Percentiles rank a stretch among this genome's conserved stretches.
These are phyloP conservation scores for Mus caroli DNA, from an alignment of 2,797 vertebrate genomes.

Conservation along the genomic window DNA sequence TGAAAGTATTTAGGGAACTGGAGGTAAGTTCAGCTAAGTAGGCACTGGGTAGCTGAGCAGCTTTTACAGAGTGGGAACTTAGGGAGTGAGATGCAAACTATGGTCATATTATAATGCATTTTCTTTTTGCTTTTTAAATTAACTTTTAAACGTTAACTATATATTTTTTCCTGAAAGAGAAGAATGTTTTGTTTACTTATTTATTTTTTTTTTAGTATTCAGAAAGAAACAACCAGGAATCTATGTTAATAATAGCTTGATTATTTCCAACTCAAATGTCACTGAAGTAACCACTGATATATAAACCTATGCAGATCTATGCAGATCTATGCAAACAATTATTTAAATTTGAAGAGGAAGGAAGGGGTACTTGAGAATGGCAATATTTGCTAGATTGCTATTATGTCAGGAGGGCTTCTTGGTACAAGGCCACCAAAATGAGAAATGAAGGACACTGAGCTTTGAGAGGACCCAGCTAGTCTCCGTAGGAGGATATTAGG, in stretches of 20 bases:
- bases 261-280: slow-evolving; percentile 74
- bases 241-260: slow-evolving; percentile 75
- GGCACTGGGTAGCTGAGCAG: background rate
- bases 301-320: slow-evolving; percentile 81
- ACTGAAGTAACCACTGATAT: slow-evolving; percentile 73
- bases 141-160: background rate
- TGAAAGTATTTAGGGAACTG: background rate
- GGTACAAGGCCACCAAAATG: slow-evolving; percentile 50
- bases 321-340: slow-evolving; percentile 79
- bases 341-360: slow-evolving; percentile 74
- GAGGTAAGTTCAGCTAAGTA: background rate
- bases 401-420: slow-evolving; percentile 42
- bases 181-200: background rate
- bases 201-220: background rate
- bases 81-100: background rate
- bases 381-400: slow-evolving; percentile 57
- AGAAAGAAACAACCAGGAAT: slow-evolving; percentile 43
- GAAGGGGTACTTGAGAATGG: slow-evolving; percentile 11
- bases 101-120: background rate
- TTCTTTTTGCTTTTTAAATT: background rate
- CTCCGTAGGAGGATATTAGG: background rate
- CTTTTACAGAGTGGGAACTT: background rate
- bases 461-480: background rate
- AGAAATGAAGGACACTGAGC: slow-evolving; percentile 52
- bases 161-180: slow-evolving; percentile 47